These are phyloP conservation scores for Thermophis baileyi DNA, from an alignment of 2,113 vertebrate genomes.

Conservation along the genomic window DNA sequence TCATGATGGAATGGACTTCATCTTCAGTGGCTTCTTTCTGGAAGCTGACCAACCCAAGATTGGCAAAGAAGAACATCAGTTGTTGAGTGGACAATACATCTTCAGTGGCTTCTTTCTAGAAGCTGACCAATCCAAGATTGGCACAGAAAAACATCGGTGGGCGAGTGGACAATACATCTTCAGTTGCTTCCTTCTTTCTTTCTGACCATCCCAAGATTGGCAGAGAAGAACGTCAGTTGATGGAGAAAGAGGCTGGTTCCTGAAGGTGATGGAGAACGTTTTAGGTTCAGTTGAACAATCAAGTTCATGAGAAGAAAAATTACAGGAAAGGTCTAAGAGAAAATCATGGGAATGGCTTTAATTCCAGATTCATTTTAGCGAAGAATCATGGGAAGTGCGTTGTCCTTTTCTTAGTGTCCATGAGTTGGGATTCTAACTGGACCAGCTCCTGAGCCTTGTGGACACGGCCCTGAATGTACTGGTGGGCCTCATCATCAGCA, in stretches of 20 bases:
- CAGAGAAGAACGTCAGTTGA: background rate
- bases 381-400: background rate
- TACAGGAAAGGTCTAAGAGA: too few relatives aligned
- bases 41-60: too few relatives aligned
- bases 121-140: background rate
- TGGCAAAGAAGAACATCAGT: too few relatives aligned
- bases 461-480: constrained; percentile 85
- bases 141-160: background rate
- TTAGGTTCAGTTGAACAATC: background rate
- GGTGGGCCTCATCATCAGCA: constrained; percentile 59
- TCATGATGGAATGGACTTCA: background rate
- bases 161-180: background rate
- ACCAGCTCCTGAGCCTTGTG: constrained; percentile 90
- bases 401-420: constrained; percentile 21
- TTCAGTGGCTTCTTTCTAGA: background rate
- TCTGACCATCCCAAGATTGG: background rate
- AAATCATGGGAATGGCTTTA: background rate
- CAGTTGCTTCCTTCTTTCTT: background rate
- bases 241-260: background rate
- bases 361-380: background rate
- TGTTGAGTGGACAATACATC: too few relatives aligned
- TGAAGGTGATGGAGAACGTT: background rate
- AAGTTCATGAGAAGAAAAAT: background rate
- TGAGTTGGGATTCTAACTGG: constrained; percentile 82
- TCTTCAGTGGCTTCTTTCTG: too few relatives aligned